Percentiles rank a stretch among this genome's conserved stretches.
phyloP scores from a whole-genome alignment of 2,888 invertebrate genomes.

The Tenthredo scrophulariae region DNA sequence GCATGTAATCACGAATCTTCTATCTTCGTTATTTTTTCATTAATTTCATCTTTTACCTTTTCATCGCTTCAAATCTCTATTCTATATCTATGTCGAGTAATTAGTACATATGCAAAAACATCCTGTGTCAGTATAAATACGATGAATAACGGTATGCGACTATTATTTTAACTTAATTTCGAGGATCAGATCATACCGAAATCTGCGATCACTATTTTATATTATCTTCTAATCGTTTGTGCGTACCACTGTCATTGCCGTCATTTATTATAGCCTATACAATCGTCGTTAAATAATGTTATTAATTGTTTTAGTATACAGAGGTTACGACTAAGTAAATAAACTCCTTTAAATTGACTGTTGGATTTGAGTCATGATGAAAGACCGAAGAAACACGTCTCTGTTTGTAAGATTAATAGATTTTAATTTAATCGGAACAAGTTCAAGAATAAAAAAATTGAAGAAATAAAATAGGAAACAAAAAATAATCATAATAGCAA shows the following conservation, averaged over 20 bases:
- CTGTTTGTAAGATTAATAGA: conserved; percentile 9
- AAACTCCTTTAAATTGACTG: background rate
- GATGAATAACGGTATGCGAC: background rate
- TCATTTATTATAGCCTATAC: background rate
- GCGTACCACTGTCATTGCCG: background rate
- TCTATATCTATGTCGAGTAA: background rate
- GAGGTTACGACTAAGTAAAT: background rate
- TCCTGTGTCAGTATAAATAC: background rate
- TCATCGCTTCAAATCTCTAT: background rate
- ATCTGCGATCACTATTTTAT: background rate
- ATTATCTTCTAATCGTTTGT: background rate
- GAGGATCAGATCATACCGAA: too few species aligned
- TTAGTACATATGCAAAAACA: background rate
- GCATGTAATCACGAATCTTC: background rate
- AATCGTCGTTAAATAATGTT: background rate
- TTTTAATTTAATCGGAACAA: background rate
- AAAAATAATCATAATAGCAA: background rate
- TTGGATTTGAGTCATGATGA: background rate
- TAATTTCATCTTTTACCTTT: background rate
- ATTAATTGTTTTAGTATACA: background rate
- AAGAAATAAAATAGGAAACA: background rate
- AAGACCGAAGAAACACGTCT: background rate
- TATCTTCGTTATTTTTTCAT: background rate
- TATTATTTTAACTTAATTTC: background rate
- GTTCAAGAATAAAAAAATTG: background rate